Base-by-base conservation (phyloP, 1,140 invertebrate species). In the Hylaeus anthracinus region DNA sequence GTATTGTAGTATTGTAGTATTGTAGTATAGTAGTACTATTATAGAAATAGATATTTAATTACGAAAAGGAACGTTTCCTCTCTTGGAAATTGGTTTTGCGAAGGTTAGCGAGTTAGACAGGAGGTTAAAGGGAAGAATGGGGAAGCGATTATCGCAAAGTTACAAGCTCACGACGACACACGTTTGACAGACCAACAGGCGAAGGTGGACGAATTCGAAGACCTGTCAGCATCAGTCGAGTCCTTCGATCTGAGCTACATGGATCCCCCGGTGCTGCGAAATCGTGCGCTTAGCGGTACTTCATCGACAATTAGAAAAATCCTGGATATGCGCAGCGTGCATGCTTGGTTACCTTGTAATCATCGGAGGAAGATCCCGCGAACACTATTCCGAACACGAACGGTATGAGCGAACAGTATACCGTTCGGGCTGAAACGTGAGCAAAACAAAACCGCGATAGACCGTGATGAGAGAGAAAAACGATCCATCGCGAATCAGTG, bases 181-280 rank as follows among this genome's bases (percentile, higher is more conserved):
- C 79, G 72, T 75, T 74, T 75, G 79, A 74, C 77, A 51, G 60
- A 26, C 48, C 72, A 73, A 84, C 66, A 72, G 74, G 66, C 84
- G 79, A 63, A 82, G 71, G 83, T 82, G 75, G 74, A 85, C 84
- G 79, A 86, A 78, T 85, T 76, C 83, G 81, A 82, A 81, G 58
- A 43, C 79, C 56, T 74, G 84, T 85, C 84, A 81, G 84, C 73
- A 64, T 76, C 61, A 9, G 37, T 15, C 61, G 61, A 71, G 37
- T 78, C 66, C 58, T 48, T 39, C 55, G 66, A 72, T 53, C 41
- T 8, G 67, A 9, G 41, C 58, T 45, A 48, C 56, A 12, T n/a
- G 61, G 60, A 45, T 45, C 72, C 37, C 14, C 67, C 67, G 48
- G n/a, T 64, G 70, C 77, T 65, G 77, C 77, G 77, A 72, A 79